Percentiles rank a stretch among this genome's conserved stretches.
phyloP scores from a whole-genome alignment of 2,113 vertebrate genomes.

The Tragelaphus imberbis region DNA sequence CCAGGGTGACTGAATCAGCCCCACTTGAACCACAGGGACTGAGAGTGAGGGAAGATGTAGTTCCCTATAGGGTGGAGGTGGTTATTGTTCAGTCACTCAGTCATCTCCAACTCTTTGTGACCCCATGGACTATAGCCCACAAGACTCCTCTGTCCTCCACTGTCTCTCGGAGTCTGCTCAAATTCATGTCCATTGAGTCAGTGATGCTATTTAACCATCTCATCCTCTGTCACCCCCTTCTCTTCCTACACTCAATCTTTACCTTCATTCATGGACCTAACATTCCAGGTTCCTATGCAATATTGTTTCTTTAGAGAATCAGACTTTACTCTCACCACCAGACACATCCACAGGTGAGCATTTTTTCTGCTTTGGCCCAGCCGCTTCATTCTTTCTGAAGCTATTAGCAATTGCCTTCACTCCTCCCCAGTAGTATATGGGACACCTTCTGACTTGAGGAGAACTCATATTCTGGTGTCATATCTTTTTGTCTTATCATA shows the following conservation, averaged over 20 bases:
- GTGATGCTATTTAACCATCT: neutral
- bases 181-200: neutral
- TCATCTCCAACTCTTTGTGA: neutral
- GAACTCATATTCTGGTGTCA: neutral
- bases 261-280: neutral
- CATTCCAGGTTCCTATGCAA: neutral
- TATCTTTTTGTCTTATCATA: neutral
- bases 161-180: neutral
- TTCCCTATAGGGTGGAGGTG: neutral
- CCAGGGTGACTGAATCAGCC: neutral
- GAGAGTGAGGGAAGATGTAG: neutral
- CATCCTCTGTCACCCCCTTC: neutral
- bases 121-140: neutral
- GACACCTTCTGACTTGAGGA: neutral
- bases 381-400: neutral
- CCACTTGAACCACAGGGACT: rapidly evolving
- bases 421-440: neutral
- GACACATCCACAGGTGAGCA: neutral
- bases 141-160: neutral
- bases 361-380: neutral
- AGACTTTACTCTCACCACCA: neutral
- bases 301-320: neutral
- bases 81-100: neutral
- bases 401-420: neutral
- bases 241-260: neutral